Conservation (phyloP, 2,888 invertebrate genomes). For the Pantelozetes paolii region DNA sequence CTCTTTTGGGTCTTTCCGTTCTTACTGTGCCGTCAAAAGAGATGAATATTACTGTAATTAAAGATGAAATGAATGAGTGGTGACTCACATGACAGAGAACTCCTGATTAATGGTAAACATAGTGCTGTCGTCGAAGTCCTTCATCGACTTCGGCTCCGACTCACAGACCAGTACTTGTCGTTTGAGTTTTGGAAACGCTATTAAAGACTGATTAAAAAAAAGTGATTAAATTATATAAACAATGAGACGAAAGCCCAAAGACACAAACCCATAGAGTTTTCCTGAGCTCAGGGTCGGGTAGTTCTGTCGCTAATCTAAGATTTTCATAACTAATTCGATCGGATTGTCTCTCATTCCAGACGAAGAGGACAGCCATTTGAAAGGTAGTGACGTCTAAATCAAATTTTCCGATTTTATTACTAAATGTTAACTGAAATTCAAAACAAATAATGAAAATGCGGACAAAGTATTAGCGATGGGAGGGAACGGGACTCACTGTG, state of each 20-base stretch:
- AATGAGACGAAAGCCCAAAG: no score
- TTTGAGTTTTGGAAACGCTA: constrained; percentile 92
- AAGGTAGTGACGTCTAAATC: constrained; percentile 98
- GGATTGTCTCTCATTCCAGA: constrained; percentile 93
- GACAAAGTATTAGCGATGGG: no score
- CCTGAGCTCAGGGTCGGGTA: constrained; percentile 90
- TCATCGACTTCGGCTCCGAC: constrained; percentile 63
- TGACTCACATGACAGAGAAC: constrained; percentile 70
- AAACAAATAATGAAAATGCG: no score
- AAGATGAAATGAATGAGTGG: not conserved
- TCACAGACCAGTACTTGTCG: constrained; percentile 81
- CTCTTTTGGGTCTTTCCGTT: constrained; percentile 89
- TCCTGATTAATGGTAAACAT: constrained; percentile 96
- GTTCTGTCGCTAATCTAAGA: constrained; percentile 87
- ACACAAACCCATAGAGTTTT: constrained; percentile 73
- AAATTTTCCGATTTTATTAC: constrained; percentile 83
- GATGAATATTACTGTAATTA: not conserved
- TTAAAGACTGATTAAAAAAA: constrained; percentile 66
- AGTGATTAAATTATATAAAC: not conserved
- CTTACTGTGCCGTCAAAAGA: constrained; percentile 61
- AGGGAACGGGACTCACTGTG: constrained; percentile 60
- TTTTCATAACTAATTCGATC: constrained; percentile 96
- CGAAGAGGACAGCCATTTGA: constrained; percentile 98
- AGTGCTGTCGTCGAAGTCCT: constrained; percentile 88
- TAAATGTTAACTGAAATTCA: constrained; percentile 80